Base-by-base conservation (phyloP, 2,888 invertebrate species). In the Pollenia labialis region DNA sequence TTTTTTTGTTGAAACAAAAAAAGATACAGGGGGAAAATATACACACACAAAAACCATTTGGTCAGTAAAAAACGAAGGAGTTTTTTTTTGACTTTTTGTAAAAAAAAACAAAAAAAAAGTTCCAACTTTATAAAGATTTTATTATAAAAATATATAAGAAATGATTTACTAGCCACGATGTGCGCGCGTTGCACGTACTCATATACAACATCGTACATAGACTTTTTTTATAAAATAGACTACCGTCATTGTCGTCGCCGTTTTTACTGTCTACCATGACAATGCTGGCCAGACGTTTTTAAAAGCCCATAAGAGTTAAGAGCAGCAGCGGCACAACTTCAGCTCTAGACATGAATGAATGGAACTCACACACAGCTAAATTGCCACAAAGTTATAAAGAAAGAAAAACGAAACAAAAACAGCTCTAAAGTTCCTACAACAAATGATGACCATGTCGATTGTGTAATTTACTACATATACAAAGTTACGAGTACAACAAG, bases 131-230 rank as follows among this genome's bases (percentile, higher is more conserved):
- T 71, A 84, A 84, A 87, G 80, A 81, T 84, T 84, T 46, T 81
- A 48, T 75, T 84, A 76, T 71, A 84, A 74, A 79, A 74, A 74
- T 46, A 62, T 56, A 56, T 54, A 64, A 81, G 86, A 89, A 87
- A 89, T 89, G 89, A 89, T 89, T 89, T 89, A 89, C 84, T 88
- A 85, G 77, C 80, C 88, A 83, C 83, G 88, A 85, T 46, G 87
- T 56, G 83, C 82, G 84, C 74, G 23, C 69, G 83, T 84, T 88
- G 82, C 85, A 85, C 84, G 80, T 48, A 69, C 52, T 32, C 66
- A 1, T 56, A 18, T 68, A 58, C 50, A 8, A 58, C 42, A 60
- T 23, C 12, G 23, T 32, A 32, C 16, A 68, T 69, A 80, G 75
- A 60, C 9, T 44, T 52, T 32, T 32, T 32, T 32, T 32, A 23